phyloP scores from a whole-genome alignment of 2,888 invertebrate species.

The Pammene fasciana region DNA sequence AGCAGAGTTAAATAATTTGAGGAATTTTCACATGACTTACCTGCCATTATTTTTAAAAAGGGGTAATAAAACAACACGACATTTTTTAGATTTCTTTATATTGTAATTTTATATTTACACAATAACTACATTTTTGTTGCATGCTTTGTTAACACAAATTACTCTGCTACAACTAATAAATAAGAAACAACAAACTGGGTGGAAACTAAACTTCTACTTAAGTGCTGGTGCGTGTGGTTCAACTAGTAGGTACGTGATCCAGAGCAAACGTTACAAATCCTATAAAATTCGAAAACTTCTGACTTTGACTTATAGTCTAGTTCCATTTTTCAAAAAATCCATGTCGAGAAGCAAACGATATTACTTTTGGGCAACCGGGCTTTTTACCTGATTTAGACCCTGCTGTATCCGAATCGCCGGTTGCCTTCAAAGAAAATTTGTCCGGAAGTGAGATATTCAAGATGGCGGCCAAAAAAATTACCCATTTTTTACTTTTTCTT shows the following conservation, averaged over 20 bases:
- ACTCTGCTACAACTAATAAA: slow-evolving; percentile 49
- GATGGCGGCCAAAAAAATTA: too few relatives aligned
- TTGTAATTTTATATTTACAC: slow-evolving; percentile 54
- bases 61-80: slow-evolving; percentile 31
- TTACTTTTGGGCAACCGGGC: too few relatives aligned
- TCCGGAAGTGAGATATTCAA: too few relatives aligned
- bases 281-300: not conserved
- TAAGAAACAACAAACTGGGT: slow-evolving; percentile 52
- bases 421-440: too few relatives aligned
- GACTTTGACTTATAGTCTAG: not conserved
- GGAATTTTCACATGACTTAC: slow-evolving; percentile 19
- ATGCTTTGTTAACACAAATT: slow-evolving; percentile 50
- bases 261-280: too few relatives aligned
- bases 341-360: too few relatives aligned
- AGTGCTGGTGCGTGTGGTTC: slow-evolving; percentile 24
- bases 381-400: too few relatives aligned
- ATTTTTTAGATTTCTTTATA: slow-evolving; percentile 46
- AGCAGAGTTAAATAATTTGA: not conserved
- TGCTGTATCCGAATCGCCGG: too few relatives aligned
- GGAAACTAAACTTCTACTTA: slow-evolving; percentile 41
- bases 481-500: too few relatives aligned
- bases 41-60: not conserved
- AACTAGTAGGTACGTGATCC: not conserved
- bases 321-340: too few relatives aligned
- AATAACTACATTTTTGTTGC: slow-evolving; percentile 48